These are phyloP conservation scores for Drosophila truncata DNA, from an alignment of 1,140 invertebrate species.

Conservation along the genomic window DNA sequence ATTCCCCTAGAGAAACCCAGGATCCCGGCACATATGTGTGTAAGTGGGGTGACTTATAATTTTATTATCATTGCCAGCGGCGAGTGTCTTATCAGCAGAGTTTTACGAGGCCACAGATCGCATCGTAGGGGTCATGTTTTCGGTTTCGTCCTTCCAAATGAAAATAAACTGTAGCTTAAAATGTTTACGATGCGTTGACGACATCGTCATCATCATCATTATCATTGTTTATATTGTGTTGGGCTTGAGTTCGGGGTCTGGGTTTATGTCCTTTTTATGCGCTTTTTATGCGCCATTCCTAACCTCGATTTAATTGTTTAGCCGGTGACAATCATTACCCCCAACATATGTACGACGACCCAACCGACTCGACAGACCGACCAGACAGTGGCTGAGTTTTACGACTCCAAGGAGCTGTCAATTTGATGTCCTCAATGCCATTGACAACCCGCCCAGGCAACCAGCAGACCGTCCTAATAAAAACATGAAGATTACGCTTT, in stretches of 20 bases:
- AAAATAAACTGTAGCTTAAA: conserved; percentile 84
- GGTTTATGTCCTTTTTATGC: conserved; percentile 83
- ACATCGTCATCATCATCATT: conserved; percentile 62
- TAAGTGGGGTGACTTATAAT: conserved; percentile 75
- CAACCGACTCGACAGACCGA: not conserved
- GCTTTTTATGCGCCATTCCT: conserved; percentile 84
- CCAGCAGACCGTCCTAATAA: conserved; percentile 56
- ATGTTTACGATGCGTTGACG: conserved; percentile 83
- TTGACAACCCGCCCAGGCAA: conserved; percentile 52
- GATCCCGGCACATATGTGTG: conserved; percentile 45
- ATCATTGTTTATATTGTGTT: conserved; percentile 31
- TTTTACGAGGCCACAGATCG: conserved; percentile 79
- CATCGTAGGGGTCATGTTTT: conserved; percentile 56
- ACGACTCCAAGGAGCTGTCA: conserved; percentile 81
- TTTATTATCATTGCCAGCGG: conserved; percentile 83
- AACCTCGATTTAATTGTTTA: conserved; percentile 86
- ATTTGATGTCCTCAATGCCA: conserved; percentile 77
- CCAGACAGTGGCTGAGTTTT: conserved; percentile 65
- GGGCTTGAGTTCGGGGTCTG: conserved; percentile 22
- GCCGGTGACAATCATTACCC: conserved; percentile 84
- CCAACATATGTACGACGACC: conserved; percentile 63
- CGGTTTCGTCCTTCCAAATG: conserved; percentile 76
- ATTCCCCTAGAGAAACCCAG: conserved; percentile 18
- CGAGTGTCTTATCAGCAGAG: conserved; percentile 76
- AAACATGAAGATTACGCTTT: conserved; percentile 84